Conservation (phyloP, 1,140 invertebrate genomes). For the Amyelois transitella region DNA sequence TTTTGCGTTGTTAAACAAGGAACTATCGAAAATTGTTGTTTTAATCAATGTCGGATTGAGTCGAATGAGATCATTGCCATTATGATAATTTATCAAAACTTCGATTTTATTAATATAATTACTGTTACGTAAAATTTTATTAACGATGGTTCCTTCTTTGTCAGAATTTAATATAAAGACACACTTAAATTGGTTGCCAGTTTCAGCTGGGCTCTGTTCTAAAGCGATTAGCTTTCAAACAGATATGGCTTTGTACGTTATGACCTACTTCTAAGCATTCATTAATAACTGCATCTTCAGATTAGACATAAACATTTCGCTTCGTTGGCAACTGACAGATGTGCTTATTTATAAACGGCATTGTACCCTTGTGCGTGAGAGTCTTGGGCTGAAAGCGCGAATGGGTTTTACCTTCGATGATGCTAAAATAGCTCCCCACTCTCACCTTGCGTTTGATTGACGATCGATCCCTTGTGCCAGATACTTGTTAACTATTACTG, state of each 20-base stretch:
- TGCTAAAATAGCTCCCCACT: conserved; percentile 70
- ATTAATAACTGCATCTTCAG: conserved; percentile 15
- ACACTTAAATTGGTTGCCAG: not conserved
- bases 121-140: not conserved
- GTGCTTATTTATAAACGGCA: conserved; percentile 66
- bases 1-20: conserved; percentile 58
- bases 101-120: conserved; percentile 9
- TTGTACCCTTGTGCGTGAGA: conserved; percentile 63
- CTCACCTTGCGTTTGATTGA: conserved; percentile 73
- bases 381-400: conserved; percentile 66
- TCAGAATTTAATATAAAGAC: not conserved
- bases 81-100: conserved; percentile 38
- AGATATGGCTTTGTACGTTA: not conserved
- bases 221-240: not conserved
- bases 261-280: not conserved
- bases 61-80: conserved; percentile 54
- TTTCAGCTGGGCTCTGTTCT: not conserved
- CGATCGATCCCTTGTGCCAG: conserved; percentile 72
- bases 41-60: conserved; percentile 42
- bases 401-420: conserved; percentile 71
- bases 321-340: conserved; percentile 58
- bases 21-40: conserved; percentile 43
- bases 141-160: not conserved
- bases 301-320: conserved; percentile 29
- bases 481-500: conserved; percentile 59